phyloP scores from a whole-genome alignment of 2,113 vertebrate genomes.

The Ia io region DNA sequence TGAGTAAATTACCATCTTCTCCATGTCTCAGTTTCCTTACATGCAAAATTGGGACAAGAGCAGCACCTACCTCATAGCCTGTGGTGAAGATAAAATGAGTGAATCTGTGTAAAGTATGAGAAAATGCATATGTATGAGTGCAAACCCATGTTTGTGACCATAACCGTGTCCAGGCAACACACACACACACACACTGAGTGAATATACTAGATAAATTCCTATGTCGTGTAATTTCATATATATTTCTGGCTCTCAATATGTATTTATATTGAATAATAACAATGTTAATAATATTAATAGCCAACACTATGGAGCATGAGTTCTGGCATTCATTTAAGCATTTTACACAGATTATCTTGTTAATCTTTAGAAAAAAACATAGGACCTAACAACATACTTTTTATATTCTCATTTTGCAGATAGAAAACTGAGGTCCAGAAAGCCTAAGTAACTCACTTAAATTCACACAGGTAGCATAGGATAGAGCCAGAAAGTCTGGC shows the following conservation, averaged over 20 bases:
- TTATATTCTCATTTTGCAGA: conserved; percentile 16
- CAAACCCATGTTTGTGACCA: not conserved
- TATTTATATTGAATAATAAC: not conserved
- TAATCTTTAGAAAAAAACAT: not conserved
- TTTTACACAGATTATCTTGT: not conserved
- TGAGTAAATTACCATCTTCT: not conserved
- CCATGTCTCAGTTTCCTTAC: not conserved
- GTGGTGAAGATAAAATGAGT: not conserved
- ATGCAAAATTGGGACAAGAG: not conserved
- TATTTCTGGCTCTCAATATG: not conserved
- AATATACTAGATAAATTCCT: not conserved
- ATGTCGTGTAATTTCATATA: not conserved
- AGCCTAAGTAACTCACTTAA: not conserved
- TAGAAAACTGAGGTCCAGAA: conserved; percentile 18
- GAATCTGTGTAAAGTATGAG: not conserved
- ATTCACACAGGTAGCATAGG: not conserved
- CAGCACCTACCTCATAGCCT: not conserved
- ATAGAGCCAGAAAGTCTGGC: not conserved
- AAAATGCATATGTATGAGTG: not conserved
- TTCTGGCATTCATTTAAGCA: conserved; percentile 5
- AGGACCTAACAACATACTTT: not conserved
- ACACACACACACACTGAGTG: not conserved
- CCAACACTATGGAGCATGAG: not conserved
- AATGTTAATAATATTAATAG: not conserved
- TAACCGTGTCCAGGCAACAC: not conserved